Conservation (phyloP, 2,113 vertebrate genomes). For the Chaetodon auriga region DNA sequence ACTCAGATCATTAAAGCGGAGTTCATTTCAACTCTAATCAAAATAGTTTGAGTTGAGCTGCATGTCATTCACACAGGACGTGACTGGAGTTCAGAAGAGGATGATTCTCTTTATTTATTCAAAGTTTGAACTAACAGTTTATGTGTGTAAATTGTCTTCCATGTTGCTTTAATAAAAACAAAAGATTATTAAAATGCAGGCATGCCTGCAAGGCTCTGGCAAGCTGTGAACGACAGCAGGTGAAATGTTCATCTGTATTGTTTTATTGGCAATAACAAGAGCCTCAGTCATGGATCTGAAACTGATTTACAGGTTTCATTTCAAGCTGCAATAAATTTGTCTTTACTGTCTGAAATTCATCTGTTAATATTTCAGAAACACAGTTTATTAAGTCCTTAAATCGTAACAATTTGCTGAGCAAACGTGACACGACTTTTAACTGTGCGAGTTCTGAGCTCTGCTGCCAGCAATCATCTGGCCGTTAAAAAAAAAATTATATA, state of each 20-base stretch:
- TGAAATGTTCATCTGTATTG: constrained; percentile 50
- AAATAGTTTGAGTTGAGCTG: constrained; percentile 53
- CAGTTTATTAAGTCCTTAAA: constrained; percentile 70
- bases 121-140: constrained; percentile 39
- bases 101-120: constrained; percentile 25
- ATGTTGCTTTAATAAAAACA: constrained; percentile 57
- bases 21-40: constrained; percentile 71
- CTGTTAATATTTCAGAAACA: constrained; percentile 68
- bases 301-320: constrained; percentile 72
- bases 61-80: constrained; percentile 26
- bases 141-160: constrained; percentile 28
- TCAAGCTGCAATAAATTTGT: constrained; percentile 58
- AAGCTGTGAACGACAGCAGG: constrained; percentile 47
- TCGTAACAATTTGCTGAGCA: constrained; percentile 47
- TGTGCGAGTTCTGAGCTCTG: constrained; percentile 34
- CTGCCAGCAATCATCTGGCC: constrained; percentile 46
- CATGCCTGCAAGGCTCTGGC: constrained; percentile 26
- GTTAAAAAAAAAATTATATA: neutral
- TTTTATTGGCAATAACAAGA: constrained; percentile 54
- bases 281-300: constrained; percentile 30
- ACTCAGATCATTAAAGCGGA: constrained; percentile 66
- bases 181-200: constrained; percentile 32
- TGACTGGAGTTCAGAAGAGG: constrained; percentile 59
- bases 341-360: constrained; percentile 58
- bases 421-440: constrained; percentile 57